phyloP scores from a whole-genome alignment of 2,888 invertebrate species.

The Drosophila mulleri region DNA sequence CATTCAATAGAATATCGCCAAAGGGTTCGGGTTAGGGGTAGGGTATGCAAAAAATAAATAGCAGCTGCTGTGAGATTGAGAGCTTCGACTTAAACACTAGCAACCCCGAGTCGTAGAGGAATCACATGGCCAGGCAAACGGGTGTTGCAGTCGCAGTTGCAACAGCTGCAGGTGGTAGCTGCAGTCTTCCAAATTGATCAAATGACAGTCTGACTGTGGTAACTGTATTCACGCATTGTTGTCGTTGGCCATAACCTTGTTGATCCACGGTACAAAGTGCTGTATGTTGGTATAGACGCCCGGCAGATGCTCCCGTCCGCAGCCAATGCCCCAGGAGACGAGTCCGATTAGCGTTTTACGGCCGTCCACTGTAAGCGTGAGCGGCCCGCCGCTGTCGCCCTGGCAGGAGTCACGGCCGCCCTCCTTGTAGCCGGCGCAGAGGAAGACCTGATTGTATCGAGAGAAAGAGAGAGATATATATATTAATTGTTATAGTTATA shows the following conservation, averaged over 20 bases:
- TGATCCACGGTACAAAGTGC: slow-evolving; percentile 96
- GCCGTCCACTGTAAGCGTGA: slow-evolving; percentile 94
- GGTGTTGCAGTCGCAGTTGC: slow-evolving; percentile 27
- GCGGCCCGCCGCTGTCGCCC: slow-evolving; percentile 93
- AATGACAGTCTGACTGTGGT: neutral
- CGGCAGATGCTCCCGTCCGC: slow-evolving; percentile 94
- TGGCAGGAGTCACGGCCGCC: slow-evolving; percentile 91
- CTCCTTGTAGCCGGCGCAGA: slow-evolving; percentile 97
- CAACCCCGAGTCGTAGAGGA: slow-evolving; percentile 83
- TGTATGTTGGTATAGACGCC: slow-evolving; percentile 97
- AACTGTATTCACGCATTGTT: slow-evolving; percentile 78
- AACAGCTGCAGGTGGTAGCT: slow-evolving; percentile 50
- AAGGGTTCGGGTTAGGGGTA: slow-evolving; percentile 1
- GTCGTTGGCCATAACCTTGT: slow-evolving; percentile 89
- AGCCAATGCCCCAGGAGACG: slow-evolving; percentile 96
- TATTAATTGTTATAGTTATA: neutral
- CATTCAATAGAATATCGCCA: slow-evolving; percentile 15
- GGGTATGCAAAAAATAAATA: slow-evolving; percentile 43
- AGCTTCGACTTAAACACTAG: slow-evolving; percentile 75
- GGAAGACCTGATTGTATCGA: slow-evolving; percentile 86
- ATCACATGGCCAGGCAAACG: slow-evolving; percentile 72
- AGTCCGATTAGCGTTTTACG: slow-evolving; percentile 94
- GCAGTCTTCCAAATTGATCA: slow-evolving; percentile 60
- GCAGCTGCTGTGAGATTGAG: slow-evolving; percentile 20
- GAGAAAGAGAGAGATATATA: neutral